Conservation (phyloP, 2,113 vertebrate species). For the Synchiropus splendidus region DNA sequence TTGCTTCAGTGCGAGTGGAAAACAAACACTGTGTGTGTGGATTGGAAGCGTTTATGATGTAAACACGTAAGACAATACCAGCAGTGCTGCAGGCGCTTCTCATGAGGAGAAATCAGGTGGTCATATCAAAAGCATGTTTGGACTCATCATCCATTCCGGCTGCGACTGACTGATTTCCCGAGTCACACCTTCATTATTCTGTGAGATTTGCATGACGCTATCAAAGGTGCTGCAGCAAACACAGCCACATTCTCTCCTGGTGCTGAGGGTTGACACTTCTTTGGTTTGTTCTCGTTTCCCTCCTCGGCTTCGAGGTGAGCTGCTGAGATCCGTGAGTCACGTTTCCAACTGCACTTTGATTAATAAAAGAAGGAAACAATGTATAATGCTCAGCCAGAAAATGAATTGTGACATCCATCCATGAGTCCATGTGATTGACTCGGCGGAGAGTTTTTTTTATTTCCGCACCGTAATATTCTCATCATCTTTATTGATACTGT, state of each 20-base stretch:
- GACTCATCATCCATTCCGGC: no score
- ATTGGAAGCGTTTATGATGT: no score
- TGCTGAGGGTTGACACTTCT: slow-evolving; percentile 41
- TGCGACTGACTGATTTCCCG: no score
- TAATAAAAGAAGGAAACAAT: slow-evolving; percentile 67
- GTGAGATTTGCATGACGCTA: slow-evolving; percentile 60
- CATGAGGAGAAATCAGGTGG: no score
- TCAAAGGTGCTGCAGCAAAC: slow-evolving; percentile 55
- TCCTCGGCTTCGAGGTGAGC: slow-evolving; percentile 50
- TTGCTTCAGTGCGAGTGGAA: no score
- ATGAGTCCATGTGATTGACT: slow-evolving; percentile 61
- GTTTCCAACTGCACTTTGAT: slow-evolving; percentile 66
- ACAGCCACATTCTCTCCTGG: slow-evolving; percentile 46
- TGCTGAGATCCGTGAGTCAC: slow-evolving; percentile 59
- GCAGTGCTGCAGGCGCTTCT: no score
- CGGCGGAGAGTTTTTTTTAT: slow-evolving; percentile 38
- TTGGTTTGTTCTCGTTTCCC: slow-evolving; percentile 50
- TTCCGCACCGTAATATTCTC: slow-evolving; percentile 54
- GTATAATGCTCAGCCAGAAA: slow-evolving; percentile 56
- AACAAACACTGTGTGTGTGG: no score
- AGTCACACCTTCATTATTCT: slow-evolving; percentile 61
- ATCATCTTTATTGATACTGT: slow-evolving; percentile 60
- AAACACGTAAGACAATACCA: no score
- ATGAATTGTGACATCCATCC: slow-evolving; percentile 59
- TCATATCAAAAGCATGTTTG: no score